phyloP scores from a whole-genome alignment of 2,888 invertebrate species.

The Nysson spinosus region DNA sequence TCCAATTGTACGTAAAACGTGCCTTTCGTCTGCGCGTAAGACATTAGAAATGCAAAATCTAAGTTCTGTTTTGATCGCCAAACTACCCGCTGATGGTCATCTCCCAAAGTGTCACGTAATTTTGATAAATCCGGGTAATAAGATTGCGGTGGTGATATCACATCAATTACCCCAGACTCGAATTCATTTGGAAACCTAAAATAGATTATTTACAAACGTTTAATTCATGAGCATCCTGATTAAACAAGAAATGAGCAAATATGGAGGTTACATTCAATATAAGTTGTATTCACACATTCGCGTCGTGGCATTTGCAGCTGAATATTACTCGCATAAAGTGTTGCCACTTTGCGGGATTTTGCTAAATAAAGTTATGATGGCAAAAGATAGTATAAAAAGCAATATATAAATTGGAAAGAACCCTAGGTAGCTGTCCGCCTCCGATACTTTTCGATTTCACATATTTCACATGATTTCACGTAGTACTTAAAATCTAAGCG shows the following conservation, averaged over 20 bases:
- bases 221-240: not conserved
- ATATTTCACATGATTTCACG: too few species aligned
- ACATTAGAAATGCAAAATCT: constrained; percentile 96
- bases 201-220: constrained; percentile 19
- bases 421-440: too few species aligned
- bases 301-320: too few species aligned
- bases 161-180: constrained; percentile 90
- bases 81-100: constrained; percentile 88
- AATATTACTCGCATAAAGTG: too few species aligned
- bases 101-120: constrained; percentile 89
- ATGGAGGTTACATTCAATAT: too few species aligned
- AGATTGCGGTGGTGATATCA: constrained; percentile 89
- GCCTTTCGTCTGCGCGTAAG: constrained; percentile 92
- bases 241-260: not conserved
- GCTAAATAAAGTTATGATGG: too few species aligned
- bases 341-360: too few species aligned
- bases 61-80: constrained; percentile 98
- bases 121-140: constrained; percentile 93
- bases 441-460: too few species aligned
- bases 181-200: constrained; percentile 86
- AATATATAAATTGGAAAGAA: too few species aligned
- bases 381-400: too few species aligned
- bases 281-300: too few species aligned
- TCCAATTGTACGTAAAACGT: constrained; percentile 95
- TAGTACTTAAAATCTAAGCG: too few species aligned